A percentile compares a stretch with the other conserved stretches of the same genome.
phyloP scores from a whole-genome alignment of 2,888 invertebrate species.

The Ectropis crepuscularia region DNA sequence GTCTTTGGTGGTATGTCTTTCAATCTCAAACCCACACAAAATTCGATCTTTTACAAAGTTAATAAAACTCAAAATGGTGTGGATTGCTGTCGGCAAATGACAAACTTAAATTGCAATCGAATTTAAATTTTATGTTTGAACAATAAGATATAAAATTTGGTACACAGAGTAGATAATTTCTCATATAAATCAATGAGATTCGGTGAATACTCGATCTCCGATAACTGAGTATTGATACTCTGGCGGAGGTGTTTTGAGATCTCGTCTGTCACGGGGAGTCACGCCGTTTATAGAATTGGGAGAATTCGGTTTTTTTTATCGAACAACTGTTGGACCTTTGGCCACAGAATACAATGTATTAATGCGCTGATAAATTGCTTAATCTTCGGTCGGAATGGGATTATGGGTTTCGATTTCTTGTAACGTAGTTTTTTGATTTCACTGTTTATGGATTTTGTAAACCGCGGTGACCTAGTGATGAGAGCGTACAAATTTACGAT shows the following conservation, averaged over 20 bases:
- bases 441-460: too few relatives aligned
- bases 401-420: background rate
- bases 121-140: slow-evolving; percentile 5
- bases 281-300: slow-evolving; percentile 58
- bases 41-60: slow-evolving; percentile 23
- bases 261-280: slow-evolving; percentile 62
- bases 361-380: slow-evolving; percentile 27
- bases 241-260: slow-evolving; percentile 61
- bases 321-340: slow-evolving; percentile 8
- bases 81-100: slow-evolving; percentile 11
- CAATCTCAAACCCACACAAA: slow-evolving; percentile 30
- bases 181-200: slow-evolving; percentile 65
- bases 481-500: too few relatives aligned
- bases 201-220: slow-evolving; percentile 60
- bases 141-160: slow-evolving; percentile 32
- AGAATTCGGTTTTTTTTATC: slow-evolving; percentile 30
- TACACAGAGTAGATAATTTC: slow-evolving; percentile 47
- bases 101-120: slow-evolving; percentile 20
- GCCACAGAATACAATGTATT: background rate
- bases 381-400: slow-evolving; percentile 16
- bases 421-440: background rate
- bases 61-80: slow-evolving; percentile 33
- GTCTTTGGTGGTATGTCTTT: slow-evolving; percentile 78
- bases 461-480: too few relatives aligned
- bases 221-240: slow-evolving; percentile 62